Percentiles rank a stretch among this genome's conserved stretches.
Evolutionary conservation across 2,797 vertebrate species (phyloP).

Genomic region (Chrysocyon brachyurus): DNA sequence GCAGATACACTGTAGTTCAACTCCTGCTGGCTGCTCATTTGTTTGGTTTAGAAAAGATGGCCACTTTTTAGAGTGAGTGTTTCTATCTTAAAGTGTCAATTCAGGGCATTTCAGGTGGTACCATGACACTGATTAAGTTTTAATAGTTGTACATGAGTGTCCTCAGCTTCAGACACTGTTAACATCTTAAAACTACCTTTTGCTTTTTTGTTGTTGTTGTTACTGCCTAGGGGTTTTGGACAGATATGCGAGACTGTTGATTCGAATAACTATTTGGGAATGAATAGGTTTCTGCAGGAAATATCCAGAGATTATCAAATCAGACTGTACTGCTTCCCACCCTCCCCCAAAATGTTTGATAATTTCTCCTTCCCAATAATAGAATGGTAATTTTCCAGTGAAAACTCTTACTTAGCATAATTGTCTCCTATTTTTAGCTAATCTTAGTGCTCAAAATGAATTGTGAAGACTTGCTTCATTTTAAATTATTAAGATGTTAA

Average conservation of each 20-base stretch:
- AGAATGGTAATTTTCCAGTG: not conserved
- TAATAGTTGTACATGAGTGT: not conserved
- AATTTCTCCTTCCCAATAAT: not conserved
- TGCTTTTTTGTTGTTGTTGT: not conserved
- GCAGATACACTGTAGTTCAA: accelerated
- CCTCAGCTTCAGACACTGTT: not conserved
- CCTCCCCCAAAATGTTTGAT: not conserved
- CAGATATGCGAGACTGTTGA: not conserved
- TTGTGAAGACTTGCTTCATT: not conserved
- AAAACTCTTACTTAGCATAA: not conserved
- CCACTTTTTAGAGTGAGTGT: not conserved
- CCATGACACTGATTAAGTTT: not conserved
- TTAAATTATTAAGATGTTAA: not conserved
- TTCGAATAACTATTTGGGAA: not conserved
- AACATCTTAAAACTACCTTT: not conserved
- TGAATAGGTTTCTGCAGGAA: not conserved
- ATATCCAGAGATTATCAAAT: not conserved
- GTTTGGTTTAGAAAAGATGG: not conserved
- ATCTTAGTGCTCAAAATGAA: not conserved
- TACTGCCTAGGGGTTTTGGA: not conserved
- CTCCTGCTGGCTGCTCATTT: not conserved
- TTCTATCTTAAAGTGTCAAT: not conserved
- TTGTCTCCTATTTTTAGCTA: not conserved
- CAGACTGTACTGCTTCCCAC: not conserved
- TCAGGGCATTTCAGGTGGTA: not conserved